phyloP scores from a whole-genome alignment of 2,888 invertebrate genomes.

The Amphipoea oculea region DNA sequence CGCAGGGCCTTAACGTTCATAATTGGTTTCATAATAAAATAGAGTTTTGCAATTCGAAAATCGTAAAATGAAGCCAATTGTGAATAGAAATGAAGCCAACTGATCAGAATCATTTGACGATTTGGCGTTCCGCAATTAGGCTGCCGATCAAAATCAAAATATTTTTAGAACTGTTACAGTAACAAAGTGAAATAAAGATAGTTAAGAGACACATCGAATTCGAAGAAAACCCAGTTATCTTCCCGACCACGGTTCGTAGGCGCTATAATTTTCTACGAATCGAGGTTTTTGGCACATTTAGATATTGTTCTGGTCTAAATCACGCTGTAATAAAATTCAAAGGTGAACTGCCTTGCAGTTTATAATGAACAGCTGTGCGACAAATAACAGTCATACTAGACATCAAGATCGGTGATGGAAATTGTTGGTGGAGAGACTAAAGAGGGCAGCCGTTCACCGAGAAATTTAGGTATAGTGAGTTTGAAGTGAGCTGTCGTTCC shows the following conservation, averaged over 20 bases:
- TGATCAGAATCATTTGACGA: too few relatives aligned
- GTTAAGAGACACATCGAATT: background rate
- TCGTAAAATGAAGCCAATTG: too few relatives aligned
- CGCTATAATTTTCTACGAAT: constrained; percentile 23
- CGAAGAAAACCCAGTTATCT: constrained; percentile 4
- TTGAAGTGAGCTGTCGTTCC: background rate
- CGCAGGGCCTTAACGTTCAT: too few relatives aligned
- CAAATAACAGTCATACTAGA: too few relatives aligned
- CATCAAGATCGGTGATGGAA: background rate
- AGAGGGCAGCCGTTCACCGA: too few relatives aligned
- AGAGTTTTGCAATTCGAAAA: too few relatives aligned
- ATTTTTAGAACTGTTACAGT: background rate
- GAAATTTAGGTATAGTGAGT: background rate
- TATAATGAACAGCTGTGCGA: constrained; percentile 4
- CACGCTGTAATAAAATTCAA: constrained; percentile 14
- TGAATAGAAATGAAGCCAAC: too few relatives aligned
- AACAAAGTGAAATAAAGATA: constrained; percentile 3
- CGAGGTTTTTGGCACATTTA: constrained; percentile 26
- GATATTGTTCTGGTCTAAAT: constrained; percentile 39
- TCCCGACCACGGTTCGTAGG: background rate
- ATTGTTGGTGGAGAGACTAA: background rate
- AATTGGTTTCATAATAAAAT: too few relatives aligned
- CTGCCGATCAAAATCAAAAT: too few relatives aligned
- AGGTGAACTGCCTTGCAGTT: background rate
- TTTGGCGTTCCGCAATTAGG: too few relatives aligned